These are phyloP conservation scores for Noctuana brunneofusca DNA, from an alignment of 2,888 invertebrate genomes.

Conservation along the genomic window DNA sequence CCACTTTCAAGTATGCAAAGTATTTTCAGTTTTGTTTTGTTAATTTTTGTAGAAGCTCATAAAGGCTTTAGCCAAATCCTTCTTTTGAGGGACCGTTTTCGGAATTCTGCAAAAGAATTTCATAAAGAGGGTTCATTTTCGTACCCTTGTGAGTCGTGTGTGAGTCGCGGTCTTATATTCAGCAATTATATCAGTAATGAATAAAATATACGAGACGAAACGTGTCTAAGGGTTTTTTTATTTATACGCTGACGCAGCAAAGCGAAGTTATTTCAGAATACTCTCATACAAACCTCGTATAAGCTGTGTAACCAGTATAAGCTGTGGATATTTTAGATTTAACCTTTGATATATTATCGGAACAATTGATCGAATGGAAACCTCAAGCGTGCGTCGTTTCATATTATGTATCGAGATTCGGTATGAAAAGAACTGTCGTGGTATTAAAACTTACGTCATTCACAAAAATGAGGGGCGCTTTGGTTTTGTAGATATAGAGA, in stretches of 20 bases:
- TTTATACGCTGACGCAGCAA: not conserved
- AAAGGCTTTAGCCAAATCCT: constrained; percentile 6
- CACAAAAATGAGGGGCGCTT: too few relatives aligned
- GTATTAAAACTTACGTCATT: too few relatives aligned
- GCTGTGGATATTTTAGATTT: too few relatives aligned
- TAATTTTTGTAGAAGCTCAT: not conserved
- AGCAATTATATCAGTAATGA: constrained; percentile 19
- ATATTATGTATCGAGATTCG: too few relatives aligned
- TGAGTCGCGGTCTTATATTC: constrained; percentile 7
- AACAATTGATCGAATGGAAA: too few relatives aligned
- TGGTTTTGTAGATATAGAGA: too few relatives aligned
- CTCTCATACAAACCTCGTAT: too few relatives aligned
- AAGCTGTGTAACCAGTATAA: too few relatives aligned
- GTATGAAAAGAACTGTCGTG: too few relatives aligned
- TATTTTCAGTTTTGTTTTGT: not conserved
- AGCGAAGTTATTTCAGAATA: not conserved
- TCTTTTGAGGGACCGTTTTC: constrained; percentile 8
- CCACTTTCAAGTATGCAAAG: not conserved
- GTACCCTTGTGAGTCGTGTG: constrained; percentile 1
- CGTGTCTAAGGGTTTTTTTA: not conserved
- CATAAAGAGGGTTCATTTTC: constrained; percentile 14
- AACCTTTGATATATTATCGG: too few relatives aligned
- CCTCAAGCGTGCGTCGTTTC: too few relatives aligned
- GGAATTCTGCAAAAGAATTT: constrained; percentile 11
- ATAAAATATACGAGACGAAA: constrained; percentile 14